A percentile compares a stretch with the other conserved stretches of the same genome.
These are phyloP conservation scores for Podarcis cretensis DNA, from an alignment of 2,113 vertebrate species.

Conservation along the genomic window DNA sequence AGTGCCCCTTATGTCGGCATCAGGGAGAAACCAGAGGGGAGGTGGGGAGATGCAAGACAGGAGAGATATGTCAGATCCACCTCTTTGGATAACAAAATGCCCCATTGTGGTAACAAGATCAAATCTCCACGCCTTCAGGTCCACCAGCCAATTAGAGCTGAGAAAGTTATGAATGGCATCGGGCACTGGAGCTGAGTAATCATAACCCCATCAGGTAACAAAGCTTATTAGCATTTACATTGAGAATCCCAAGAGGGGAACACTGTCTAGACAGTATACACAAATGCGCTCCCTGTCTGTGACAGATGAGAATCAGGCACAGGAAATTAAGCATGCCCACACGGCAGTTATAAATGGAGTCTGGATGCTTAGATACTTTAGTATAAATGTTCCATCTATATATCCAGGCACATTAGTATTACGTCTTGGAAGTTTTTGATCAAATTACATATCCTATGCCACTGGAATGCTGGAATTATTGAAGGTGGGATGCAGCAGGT, in stretches of 20 bases:
- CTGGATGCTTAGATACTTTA: neutral
- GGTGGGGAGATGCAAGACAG: neutral
- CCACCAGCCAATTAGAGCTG: neutral
- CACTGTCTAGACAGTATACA: neutral
- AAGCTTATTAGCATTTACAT: conserved; percentile 4
- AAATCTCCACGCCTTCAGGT: neutral
- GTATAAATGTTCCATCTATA: neutral
- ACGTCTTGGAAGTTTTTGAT: neutral
- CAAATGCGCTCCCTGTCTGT: neutral
- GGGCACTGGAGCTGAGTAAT: neutral
- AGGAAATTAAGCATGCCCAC: neutral
- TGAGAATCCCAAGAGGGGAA: neutral
- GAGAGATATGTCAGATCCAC: neutral
- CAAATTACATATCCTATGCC: neutral
- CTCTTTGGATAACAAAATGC: neutral
- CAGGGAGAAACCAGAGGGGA: neutral
- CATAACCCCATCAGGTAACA: neutral
- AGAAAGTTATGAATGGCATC: neutral
- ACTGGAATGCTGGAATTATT: neutral
- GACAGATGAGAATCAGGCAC: neutral
- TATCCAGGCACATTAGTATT: neutral
- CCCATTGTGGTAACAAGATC: neutral
- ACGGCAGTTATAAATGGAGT: neutral
- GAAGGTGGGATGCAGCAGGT: neutral
- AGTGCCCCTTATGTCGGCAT: neutral